Evolutionary conservation across 1,140 invertebrate genomes (phyloP).

Genomic region (Manduca sexta): DNA sequence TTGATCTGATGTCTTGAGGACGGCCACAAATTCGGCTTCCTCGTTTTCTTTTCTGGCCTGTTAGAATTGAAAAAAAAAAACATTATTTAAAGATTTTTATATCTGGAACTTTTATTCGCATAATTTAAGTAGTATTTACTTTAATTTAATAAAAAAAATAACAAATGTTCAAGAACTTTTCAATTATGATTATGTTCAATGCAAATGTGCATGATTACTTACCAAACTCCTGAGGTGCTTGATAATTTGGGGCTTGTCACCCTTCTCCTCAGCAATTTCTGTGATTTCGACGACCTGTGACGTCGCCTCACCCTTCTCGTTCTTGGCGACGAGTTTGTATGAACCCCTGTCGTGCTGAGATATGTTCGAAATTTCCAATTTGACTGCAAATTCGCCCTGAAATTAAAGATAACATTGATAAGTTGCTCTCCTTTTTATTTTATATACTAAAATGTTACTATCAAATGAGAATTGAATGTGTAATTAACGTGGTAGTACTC

Average conservation of each 20-base stretch:
- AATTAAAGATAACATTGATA: conserved; percentile 35
- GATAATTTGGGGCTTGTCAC: conserved; percentile 81
- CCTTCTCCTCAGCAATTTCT: conserved; percentile 84
- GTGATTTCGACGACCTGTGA: conserved; percentile 92
- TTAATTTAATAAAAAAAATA: too few relatives aligned
- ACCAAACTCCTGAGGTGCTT: conserved; percentile 84
- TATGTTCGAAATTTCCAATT: conserved; percentile 89
- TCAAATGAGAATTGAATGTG: too few relatives aligned
- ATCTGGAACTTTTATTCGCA: too few relatives aligned
- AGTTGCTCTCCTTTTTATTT: too few relatives aligned
- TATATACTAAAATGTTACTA: too few relatives aligned
- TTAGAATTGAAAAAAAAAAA: too few relatives aligned
- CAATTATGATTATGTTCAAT: too few relatives aligned
- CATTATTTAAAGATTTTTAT: too few relatives aligned
- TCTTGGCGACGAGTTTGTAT: conserved; percentile 93
- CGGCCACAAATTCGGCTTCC: conserved; percentile 83
- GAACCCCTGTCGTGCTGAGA: conserved; percentile 87
- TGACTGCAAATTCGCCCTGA: conserved; percentile 88
- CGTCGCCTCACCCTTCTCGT: conserved; percentile 93
- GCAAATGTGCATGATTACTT: conserved; percentile 48
- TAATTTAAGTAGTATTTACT: too few relatives aligned
- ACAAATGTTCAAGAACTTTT: too few relatives aligned
- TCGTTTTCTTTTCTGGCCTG: conserved; percentile 80
- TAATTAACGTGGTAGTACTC: too few relatives aligned
- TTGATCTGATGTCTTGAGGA: conserved; percentile 81